These are phyloP conservation scores for Chloroceryle inda DNA, from an alignment of 2,797 vertebrate genomes.

Conservation along the genomic window DNA sequence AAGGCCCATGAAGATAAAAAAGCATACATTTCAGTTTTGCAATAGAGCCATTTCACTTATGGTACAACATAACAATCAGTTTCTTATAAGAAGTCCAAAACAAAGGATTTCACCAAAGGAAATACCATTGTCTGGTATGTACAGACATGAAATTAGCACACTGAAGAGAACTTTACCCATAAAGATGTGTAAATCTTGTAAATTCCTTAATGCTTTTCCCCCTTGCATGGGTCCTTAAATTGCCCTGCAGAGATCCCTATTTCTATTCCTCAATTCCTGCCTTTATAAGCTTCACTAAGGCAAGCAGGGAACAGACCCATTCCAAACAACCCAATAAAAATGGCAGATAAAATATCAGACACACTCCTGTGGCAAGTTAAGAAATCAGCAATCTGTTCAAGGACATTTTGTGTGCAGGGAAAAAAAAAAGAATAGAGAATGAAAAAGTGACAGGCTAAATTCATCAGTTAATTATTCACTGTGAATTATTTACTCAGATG, in stretches of 20 bases:
- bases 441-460: neutral
- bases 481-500: slow-evolving; percentile 65
- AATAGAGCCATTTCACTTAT: neutral
- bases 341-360: slow-evolving; percentile 41
- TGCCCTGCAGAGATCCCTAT: slow-evolving; percentile 27
- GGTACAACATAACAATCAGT: neutral
- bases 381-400: slow-evolving; percentile 56
- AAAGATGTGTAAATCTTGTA: slow-evolving; percentile 1
- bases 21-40: neutral
- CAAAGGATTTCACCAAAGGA: neutral
- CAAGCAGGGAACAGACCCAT: neutral
- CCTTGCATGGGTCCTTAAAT: neutral
- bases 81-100: neutral
- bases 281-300: slow-evolving; percentile 16
- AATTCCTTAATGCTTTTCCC: neutral
- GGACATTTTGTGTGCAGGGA: neutral
- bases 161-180: neutral
- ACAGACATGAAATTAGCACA: neutral
- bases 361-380: slow-evolving; percentile 27
- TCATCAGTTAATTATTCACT: slow-evolving; percentile 45
- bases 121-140: neutral
- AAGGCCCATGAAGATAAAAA: neutral
- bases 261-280: neutral
- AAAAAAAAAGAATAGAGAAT: neutral
- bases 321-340: slow-evolving; percentile 54